Percentiles rank a stretch among this genome's conserved stretches.
Conservation (phyloP, 2,113 vertebrate species). For the Sterrhoptilus dennistouni region DNA sequence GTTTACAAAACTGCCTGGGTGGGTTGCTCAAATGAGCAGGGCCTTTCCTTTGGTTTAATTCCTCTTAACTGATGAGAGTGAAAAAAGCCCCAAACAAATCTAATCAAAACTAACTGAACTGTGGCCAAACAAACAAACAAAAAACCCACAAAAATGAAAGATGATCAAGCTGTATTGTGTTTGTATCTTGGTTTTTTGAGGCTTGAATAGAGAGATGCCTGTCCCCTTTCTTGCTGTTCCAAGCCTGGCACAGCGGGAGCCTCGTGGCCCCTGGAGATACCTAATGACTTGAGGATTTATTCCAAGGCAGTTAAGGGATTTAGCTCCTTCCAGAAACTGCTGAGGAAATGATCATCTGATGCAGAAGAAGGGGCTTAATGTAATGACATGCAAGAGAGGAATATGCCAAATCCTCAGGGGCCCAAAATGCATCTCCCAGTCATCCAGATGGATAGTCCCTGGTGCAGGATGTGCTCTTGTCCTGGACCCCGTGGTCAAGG, state of each 20-base stretch:
- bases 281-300: constrained; percentile 35
- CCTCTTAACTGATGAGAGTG: constrained; percentile 42
- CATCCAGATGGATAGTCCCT: background rate
- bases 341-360: background rate
- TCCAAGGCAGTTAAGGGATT: constrained; percentile 13
- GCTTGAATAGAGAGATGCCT: background rate
- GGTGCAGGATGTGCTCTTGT: background rate
- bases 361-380: background rate
- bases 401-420: background rate
- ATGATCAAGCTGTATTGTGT: background rate
- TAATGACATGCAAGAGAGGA: background rate
- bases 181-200: background rate
- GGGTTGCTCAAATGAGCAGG: constrained; percentile 45
- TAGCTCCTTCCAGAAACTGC: constrained; percentile 12
- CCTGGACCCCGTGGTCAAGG: background rate
- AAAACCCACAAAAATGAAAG: background rate
- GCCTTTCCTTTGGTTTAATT: constrained; percentile 44
- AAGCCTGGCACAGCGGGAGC: constrained; percentile 29
- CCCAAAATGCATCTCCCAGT: background rate
- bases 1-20: constrained; percentile 68
- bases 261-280: background rate
- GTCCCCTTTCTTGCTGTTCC: constrained; percentile 8
- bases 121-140: background rate
- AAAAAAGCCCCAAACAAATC: background rate
- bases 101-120: background rate